Conservation (phyloP, 2,797 vertebrate genomes). For the Cossypha dichroa region DNA sequence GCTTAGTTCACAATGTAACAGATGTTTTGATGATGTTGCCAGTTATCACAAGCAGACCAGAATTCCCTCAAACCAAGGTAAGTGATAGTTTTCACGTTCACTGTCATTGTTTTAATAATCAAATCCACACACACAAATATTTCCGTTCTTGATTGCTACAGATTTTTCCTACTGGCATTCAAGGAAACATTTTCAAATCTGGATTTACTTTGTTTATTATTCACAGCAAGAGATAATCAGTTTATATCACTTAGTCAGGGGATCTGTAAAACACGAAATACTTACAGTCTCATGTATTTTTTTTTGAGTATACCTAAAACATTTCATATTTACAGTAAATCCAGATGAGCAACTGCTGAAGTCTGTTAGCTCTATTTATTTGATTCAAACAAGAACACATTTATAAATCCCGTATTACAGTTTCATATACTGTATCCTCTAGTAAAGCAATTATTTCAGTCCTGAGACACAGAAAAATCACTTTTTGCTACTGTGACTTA, state of each 20-base stretch:
- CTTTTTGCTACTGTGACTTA: neutral
- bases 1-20: neutral
- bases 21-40: neutral
- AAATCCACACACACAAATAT: neutral
- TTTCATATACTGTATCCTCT: neutral
- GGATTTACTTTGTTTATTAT: neutral
- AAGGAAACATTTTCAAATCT: neutral
- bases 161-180: neutral
- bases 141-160: neutral
- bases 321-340: neutral
- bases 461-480: neutral
- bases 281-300: neutral
- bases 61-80: neutral
- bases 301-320: neutral
- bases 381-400: neutral
- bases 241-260: neutral
- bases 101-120: neutral
- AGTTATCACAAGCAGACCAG: neutral
- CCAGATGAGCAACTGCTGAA: neutral
- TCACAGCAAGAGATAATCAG: neutral
- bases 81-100: neutral
- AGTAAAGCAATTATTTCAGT: neutral
- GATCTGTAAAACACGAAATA: neutral
- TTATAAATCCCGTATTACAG: neutral
- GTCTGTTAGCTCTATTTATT: neutral